phyloP scores from a whole-genome alignment of 1,140 invertebrate genomes.

The Macrobrachium rosenbergii region DNA sequence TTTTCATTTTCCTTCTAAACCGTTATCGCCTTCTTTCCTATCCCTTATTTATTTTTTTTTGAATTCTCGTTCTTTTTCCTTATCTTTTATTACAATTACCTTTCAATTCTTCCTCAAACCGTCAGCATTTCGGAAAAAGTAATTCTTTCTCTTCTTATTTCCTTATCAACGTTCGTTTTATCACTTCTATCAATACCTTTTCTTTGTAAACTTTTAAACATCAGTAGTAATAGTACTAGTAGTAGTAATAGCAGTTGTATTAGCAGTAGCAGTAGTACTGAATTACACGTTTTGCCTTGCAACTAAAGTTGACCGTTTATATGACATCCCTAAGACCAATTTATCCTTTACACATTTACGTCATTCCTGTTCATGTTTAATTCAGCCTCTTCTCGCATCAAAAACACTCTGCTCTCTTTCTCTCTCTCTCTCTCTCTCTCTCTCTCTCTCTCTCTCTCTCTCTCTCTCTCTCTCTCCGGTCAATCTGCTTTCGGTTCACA shows the following conservation, averaged over 20 bases:
- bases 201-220: background rate
- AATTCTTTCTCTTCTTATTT: background rate
- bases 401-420: background rate
- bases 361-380: background rate
- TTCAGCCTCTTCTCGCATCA: background rate
- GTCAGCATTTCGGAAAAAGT: too few species aligned
- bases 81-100: too few species aligned
- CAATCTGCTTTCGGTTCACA: background rate
- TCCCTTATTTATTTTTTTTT: too few species aligned
- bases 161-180: background rate
- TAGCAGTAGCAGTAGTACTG: too few species aligned
- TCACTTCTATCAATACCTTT: background rate
- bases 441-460: background rate
- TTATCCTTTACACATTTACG: background rate
- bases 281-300: too few species aligned
- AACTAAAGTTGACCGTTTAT: too few species aligned
- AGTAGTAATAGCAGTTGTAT: too few species aligned
- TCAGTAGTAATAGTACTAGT: too few species aligned
- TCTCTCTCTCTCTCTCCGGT: background rate
- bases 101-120: background rate
- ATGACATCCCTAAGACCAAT: background rate
- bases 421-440: background rate
- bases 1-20: too few species aligned
- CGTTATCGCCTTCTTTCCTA: too few species aligned
- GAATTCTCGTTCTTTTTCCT: too few species aligned